A percentile compares a stretch with the other conserved stretches of the same genome.
These are phyloP conservation scores for Cynoglossus semilaevis DNA, from an alignment of 2,113 vertebrate genomes.

Conservation along the genomic window DNA sequence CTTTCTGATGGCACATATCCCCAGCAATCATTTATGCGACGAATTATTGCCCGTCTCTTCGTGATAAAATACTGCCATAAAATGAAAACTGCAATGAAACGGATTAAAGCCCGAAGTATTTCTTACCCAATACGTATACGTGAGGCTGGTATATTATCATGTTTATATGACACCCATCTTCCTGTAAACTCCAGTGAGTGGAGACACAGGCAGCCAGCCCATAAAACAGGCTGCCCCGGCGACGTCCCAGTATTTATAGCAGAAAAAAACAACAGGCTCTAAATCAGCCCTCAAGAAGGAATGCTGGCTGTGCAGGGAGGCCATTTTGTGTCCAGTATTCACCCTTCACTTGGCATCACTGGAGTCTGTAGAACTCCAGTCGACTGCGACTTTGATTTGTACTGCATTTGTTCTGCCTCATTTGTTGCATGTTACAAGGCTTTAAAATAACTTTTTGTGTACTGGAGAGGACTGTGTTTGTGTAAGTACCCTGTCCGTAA, in stretches of 20 bases:
- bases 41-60: conserved; percentile 55
- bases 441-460: too few species aligned
- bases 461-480: too few species aligned
- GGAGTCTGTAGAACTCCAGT: too few species aligned
- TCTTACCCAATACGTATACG: conserved; percentile 62
- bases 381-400: too few species aligned
- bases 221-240: conserved; percentile 68
- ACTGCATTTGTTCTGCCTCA: too few species aligned
- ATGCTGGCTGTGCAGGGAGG: conserved; percentile 7
- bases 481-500: too few species aligned
- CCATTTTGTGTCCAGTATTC: conserved; percentile 28
- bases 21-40: conserved; percentile 38
- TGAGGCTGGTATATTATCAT: conserved; percentile 70
- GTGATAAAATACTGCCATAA: conserved; percentile 57
- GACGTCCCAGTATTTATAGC: conserved; percentile 70
- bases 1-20: conserved; percentile 19
- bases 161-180: conserved; percentile 74
- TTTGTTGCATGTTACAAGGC: too few species aligned
- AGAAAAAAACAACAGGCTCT: conserved; percentile 73
- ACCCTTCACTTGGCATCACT: conserved; percentile 15
- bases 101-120: conserved; percentile 60
- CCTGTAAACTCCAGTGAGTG: conserved; percentile 67
- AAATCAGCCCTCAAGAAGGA: conserved; percentile 69
- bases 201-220: conserved; percentile 57
- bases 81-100: conserved; percentile 53